Conservation (phyloP, 2,797 vertebrate species). For the Calcarius lapponicus region DNA sequence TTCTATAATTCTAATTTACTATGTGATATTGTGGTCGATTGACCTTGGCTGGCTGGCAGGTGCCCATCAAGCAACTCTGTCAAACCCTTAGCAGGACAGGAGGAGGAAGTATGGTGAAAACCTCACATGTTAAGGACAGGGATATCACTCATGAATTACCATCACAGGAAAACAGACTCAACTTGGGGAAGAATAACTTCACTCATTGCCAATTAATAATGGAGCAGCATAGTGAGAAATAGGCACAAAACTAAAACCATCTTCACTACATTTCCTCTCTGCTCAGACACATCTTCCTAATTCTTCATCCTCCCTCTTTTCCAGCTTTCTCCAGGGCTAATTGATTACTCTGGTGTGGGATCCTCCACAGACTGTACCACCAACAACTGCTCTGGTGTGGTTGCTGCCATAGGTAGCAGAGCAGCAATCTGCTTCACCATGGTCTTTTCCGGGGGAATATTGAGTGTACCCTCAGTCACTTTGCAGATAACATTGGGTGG, state of each 20-base stretch:
- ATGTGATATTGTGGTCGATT: background rate
- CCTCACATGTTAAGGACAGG: background rate
- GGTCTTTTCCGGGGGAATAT: background rate
- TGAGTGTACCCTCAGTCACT: rapidly evolving
- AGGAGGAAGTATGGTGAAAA: background rate
- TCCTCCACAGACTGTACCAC: background rate
- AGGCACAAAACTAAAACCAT: background rate
- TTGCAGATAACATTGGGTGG: rapidly evolving
- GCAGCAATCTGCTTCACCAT: background rate
- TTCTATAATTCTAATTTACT: background rate
- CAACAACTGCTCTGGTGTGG: background rate
- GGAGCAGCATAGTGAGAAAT: background rate
- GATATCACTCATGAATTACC: background rate
- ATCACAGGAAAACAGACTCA: background rate
- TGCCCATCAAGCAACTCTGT: background rate
- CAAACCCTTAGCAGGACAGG: background rate
- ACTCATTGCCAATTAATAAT: background rate
- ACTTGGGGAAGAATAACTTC: background rate
- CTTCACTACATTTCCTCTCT: background rate
- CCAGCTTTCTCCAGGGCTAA: background rate
- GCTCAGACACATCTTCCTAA: background rate
- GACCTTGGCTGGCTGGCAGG: background rate
- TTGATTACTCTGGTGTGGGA: background rate
- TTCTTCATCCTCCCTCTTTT: background rate
- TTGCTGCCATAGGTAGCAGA: background rate